Evolutionary conservation across 2,888 invertebrate species (phyloP).

Genomic region (Leptinotarsa peninsularis): DNA sequence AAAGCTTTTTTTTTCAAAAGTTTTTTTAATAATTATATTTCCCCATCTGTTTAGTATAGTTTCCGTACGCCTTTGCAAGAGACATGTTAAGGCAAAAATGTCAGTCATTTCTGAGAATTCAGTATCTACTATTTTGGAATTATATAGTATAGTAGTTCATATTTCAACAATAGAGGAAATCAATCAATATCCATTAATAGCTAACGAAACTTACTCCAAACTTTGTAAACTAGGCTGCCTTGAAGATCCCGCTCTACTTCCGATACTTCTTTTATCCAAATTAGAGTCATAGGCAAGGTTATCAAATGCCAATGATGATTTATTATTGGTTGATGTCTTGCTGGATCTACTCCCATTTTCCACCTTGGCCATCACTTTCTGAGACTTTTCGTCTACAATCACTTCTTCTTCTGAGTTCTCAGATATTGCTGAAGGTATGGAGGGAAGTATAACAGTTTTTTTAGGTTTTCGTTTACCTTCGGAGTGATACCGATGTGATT

Average conservation of each 20-base stretch:
- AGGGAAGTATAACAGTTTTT: conserved; percentile 29
- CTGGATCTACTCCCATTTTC: conserved; percentile 41
- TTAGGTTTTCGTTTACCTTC: conserved; percentile 42
- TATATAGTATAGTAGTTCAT: too few species aligned
- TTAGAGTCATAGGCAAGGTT: conserved; percentile 51
- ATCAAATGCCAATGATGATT: conserved; percentile 44
- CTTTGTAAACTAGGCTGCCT: conserved; percentile 56
- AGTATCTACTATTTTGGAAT: too few species aligned
- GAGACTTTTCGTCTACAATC: neutral
- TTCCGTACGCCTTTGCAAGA: too few species aligned
- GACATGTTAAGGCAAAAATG: too few species aligned
- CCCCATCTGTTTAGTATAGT: too few species aligned
- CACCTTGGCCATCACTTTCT: conserved; percentile 27
- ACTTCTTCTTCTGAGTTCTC: conserved; percentile 40
- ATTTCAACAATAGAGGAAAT: too few species aligned
- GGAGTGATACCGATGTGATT: conserved; percentile 45
- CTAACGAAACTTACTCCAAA: conserved; percentile 54
- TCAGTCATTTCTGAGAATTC: too few species aligned
- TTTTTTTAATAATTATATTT: too few species aligned
- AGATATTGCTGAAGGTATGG: conserved; percentile 37
- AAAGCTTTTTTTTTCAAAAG: too few species aligned
- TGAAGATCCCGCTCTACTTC: conserved; percentile 49
- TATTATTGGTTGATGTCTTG: conserved; percentile 37
- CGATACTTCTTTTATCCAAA: conserved; percentile 36
- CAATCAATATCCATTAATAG: neutral